Evolutionary conservation across 2,797 vertebrate species (phyloP), one percentile per base, ranked within the genome.

Genomic region (Pelobates cultripes): DNA sequence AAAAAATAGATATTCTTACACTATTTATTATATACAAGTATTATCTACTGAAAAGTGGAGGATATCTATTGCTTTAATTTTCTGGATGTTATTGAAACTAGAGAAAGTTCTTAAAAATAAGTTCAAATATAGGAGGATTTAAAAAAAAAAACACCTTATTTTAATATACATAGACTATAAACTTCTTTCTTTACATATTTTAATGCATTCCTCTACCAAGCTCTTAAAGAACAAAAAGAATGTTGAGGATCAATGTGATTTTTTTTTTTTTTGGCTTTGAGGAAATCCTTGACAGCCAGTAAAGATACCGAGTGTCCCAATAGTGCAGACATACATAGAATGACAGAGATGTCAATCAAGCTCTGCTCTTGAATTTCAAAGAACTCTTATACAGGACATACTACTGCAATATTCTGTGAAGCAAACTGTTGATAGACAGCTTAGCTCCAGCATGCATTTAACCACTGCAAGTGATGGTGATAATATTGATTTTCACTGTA

Each of bases 291-390:
- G 17, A 64, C 61, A 28, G 61, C 40, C 61, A 64, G 61, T 64
- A 64, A 17, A 64, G n/a, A 28, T 8, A 64, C n/a, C 61, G 6
- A 64, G 61, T 64, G 10, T 64, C 28, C 28, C 61, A 6, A 40
- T 64, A 64, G 28, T 64, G 61, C n/a, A 64, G 28, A 40, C 61
- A 64, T 5, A 10, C 47, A 51, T 10, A 51, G 17, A 28, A 64
- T 64, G 61, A 64, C 61, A 64, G 61, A 28, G 61, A n/a, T 64
- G 61, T 64, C 61, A 64, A 9, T 64, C 61, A 64, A n/a, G 61
- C 61, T 64, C 61, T 64, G 61, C 61, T 64, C 17, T 64, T 10
- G 17, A 64, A 64, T 28, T 73, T 13, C 3, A 64, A 64, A 64
- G 61, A 40, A 28, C n/a, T 40, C 7, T 57, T 57, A n/a, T 64